Evolutionary conservation across 2,113 vertebrate genomes (phyloP), one percentile per base, ranked within the genome.

Genomic region (Morone saxatilis): DNA sequence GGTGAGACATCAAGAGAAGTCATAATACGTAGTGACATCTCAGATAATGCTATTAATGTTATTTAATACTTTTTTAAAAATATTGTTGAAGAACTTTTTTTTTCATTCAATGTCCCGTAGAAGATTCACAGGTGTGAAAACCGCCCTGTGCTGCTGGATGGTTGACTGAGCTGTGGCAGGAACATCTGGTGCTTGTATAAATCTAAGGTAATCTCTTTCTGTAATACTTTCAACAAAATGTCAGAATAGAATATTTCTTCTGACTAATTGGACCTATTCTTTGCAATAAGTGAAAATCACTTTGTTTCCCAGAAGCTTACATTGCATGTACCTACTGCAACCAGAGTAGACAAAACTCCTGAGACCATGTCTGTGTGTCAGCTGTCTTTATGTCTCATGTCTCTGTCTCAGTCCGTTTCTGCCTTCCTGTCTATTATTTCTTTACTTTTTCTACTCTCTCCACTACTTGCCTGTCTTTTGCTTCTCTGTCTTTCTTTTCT

Each of bases 131-230:
- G 69, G 76, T 62, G 41, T 59, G 38, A 81, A 59, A 66, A 40
- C 31, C 3, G 38, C 4, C 9, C 45, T 5, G 47, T 74, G 57
- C 73, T 86, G 51, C 76, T 91, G 85, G 63, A 89, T 76, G 80
- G 61, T 76, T 71, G 74, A 36, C 81, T 81, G 73, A 88, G 61
- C 45, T 54, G 20, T 66, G 48, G 71, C 59, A 7, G 22, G 53
- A 88, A 73, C 62, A 41, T 74, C 76, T 40, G 22, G 51, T 51
- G 47, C 59, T 48, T 4, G 43, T 63, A 59, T 62, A 61, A 71
- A 71, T 72, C 68, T 25, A 56, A 92, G 86, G 86, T 86, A 86
- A 71, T 43, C 4, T 45, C 19, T 57, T 7, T 50, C 13, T 45
- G 20, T 75, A 76, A 1, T 11, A 19, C 11, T 6, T 40, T 9